These are phyloP conservation scores for Drosophila cardini DNA, from an alignment of 1,140 invertebrate genomes.

Conservation along the genomic window DNA sequence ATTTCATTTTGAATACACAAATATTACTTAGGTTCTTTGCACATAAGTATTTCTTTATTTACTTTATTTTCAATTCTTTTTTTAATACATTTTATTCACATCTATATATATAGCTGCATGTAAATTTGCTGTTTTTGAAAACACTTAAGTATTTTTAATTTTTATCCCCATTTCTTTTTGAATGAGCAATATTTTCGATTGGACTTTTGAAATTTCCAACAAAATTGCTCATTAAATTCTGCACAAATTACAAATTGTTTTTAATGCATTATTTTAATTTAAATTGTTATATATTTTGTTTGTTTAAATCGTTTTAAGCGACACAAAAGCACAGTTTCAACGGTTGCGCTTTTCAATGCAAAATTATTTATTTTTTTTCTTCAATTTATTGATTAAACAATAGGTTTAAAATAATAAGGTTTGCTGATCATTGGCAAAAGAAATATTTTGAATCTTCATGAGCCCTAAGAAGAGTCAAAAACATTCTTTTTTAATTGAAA, in stretches of 20 bases:
- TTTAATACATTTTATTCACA: constrained; percentile 51
- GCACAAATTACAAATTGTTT: constrained; percentile 75
- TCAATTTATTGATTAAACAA: constrained; percentile 17
- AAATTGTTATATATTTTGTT: neutral
- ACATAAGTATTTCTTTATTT: constrained; percentile 40
- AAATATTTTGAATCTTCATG: constrained; percentile 84
- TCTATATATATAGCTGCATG: constrained; percentile 77
- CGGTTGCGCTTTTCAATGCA: constrained; percentile 29
- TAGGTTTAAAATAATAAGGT: constrained; percentile 34
- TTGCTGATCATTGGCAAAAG: constrained; percentile 64
- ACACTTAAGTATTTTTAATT: constrained; percentile 76
- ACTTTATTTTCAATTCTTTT: neutral
- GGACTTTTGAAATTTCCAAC: constrained; percentile 32
- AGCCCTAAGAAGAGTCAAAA: constrained; percentile 84
- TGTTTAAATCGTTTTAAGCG: constrained; percentile 37
- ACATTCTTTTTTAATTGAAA: constrained; percentile 70
- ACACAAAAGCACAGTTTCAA: constrained; percentile 46
- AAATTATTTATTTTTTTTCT: constrained; percentile 32
- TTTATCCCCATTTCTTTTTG: neutral
- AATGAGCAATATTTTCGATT: constrained; percentile 20
- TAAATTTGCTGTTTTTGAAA: constrained; percentile 66
- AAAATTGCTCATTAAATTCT: constrained; percentile 50
- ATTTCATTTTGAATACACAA: constrained; percentile 59
- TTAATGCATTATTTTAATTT: constrained; percentile 15
- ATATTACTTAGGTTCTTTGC: constrained; percentile 56